phyloP scores from a whole-genome alignment of 2,113 vertebrate genomes.

The Protobothrops flavoviridis region DNA sequence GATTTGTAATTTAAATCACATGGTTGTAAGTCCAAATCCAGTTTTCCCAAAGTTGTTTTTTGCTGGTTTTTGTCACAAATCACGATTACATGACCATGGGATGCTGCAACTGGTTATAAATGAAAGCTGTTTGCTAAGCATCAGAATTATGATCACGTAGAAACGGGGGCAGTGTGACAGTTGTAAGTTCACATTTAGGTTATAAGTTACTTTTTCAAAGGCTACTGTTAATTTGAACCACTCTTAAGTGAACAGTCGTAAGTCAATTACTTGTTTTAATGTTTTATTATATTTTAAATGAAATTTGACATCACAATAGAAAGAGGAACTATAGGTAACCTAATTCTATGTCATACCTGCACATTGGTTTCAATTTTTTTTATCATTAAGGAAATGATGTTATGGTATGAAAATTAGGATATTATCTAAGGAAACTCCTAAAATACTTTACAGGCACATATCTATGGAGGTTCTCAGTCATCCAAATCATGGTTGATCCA shows the following conservation, averaged over 20 bases:
- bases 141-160: neutral
- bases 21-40: neutral
- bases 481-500: neutral
- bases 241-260: neutral
- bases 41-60: neutral
- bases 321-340: constrained; percentile 29
- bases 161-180: neutral
- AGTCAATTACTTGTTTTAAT: neutral
- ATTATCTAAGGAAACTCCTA: constrained; percentile 63
- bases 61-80: neutral
- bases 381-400: constrained; percentile 68
- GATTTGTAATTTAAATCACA: neutral
- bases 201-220: neutral
- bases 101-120: neutral
- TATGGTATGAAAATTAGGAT: constrained; percentile 62
- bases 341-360: constrained; percentile 9
- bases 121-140: neutral
- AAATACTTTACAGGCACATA: constrained; percentile 31
- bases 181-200: neutral
- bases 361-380: constrained; percentile 57
- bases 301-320: constrained; percentile 30
- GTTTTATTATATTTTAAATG: constrained; percentile 43
- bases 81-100: neutral
- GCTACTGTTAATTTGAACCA: neutral
- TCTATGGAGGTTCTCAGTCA: neutral